These are phyloP conservation scores for Pipistrellus kuhlii DNA, from an alignment of 2,797 vertebrate genomes.

Conservation along the genomic window DNA sequence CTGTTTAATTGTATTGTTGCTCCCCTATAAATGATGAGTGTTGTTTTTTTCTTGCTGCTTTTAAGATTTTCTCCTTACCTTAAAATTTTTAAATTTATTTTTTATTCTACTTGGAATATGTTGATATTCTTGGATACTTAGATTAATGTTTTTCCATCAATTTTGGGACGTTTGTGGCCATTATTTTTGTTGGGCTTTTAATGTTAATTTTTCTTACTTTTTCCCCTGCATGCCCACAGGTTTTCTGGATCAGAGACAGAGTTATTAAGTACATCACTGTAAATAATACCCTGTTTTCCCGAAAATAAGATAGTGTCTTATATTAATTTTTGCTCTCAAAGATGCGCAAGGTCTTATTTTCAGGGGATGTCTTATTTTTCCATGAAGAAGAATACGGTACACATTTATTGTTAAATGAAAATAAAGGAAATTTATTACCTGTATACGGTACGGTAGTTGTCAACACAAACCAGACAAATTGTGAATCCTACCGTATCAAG, in stretches of 20 bases:
- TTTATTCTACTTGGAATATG: background rate
- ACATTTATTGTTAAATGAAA: too few relatives aligned
- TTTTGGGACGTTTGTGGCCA: background rate
- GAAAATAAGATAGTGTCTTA: too few relatives aligned
- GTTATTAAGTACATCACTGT: background rate
- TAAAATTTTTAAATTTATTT: background rate
- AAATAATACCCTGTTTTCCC: background rate
- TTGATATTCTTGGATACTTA: background rate
- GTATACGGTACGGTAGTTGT: too few relatives aligned
- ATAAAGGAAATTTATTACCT: too few relatives aligned
- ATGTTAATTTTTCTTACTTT: background rate
- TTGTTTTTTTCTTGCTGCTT: background rate
- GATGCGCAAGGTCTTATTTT: too few relatives aligned
- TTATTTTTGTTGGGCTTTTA: slow-evolving; percentile 1
- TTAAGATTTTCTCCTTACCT: background rate
- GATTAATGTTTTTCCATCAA: background rate
- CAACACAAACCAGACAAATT: too few relatives aligned
- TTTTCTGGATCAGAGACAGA: background rate
- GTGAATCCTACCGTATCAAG: too few relatives aligned
- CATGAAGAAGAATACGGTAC: too few relatives aligned
- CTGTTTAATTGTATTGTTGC: background rate
- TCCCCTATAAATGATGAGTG: background rate
- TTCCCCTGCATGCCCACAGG: background rate
- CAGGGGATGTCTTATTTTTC: too few relatives aligned
- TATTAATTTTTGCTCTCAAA: too few relatives aligned